phyloP scores from a whole-genome alignment of 2,888 invertebrate species.

The Macaria notata region DNA sequence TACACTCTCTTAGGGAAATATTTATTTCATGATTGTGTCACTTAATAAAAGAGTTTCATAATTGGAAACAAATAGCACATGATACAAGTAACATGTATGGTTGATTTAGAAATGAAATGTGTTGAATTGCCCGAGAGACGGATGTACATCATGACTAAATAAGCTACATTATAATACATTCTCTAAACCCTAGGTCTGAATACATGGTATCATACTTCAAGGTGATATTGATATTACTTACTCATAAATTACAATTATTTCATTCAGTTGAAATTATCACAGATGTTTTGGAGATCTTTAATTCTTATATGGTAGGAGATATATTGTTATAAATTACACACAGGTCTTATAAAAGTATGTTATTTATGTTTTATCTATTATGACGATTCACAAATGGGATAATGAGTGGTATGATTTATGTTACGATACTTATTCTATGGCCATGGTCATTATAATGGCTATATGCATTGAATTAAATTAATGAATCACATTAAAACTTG shows the following conservation, averaged over 20 bases:
- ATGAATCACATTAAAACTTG: conserved; percentile 13
- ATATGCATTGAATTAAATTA: conserved; percentile 13
- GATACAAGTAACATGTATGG: too few species aligned
- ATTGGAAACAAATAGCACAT: too few species aligned
- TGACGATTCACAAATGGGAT: conserved; percentile 39
- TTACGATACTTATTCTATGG: conserved; percentile 20
- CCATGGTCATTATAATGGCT: conserved; percentile 4
- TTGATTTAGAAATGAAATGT: too few species aligned
- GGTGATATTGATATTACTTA: conserved; percentile 51
- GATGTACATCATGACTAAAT: conserved; percentile 14
- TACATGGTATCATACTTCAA: conserved; percentile 28
- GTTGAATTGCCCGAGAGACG: not conserved
- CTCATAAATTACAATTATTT: conserved; percentile 74
- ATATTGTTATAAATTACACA: conserved; percentile 54
- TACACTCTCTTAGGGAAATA: conserved; percentile 26
- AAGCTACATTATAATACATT: conserved; percentile 32
- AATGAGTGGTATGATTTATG: conserved; percentile 24
- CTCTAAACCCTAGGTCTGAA: conserved; percentile 26
- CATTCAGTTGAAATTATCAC: conserved; percentile 78
- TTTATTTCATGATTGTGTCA: conserved; percentile 6
- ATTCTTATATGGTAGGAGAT: conserved; percentile 74
- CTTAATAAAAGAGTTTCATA: too few species aligned
- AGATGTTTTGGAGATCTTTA: conserved; percentile 80
- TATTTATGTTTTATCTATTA: conserved; percentile 49
- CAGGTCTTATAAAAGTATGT: conserved; percentile 44